phyloP scores from a whole-genome alignment of 1,140 invertebrate species.

The Bradysia coprophila region DNA sequence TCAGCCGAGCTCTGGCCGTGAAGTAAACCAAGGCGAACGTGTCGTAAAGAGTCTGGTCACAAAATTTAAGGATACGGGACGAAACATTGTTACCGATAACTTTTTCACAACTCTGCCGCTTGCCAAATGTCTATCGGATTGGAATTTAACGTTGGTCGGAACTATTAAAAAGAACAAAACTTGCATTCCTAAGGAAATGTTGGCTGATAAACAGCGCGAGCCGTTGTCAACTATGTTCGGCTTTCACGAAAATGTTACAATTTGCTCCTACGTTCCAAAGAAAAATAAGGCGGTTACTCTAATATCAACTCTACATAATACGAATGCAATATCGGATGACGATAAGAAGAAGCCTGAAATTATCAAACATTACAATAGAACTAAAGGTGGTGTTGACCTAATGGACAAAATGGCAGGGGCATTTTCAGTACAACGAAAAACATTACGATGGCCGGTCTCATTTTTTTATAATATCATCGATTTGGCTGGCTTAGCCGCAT shows the following conservation, averaged over 20 bases:
- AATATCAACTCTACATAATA: conserved; percentile 7
- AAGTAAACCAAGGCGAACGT: not conserved
- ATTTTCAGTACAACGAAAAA: conserved; percentile 3
- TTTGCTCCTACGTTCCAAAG: conserved; percentile 8
- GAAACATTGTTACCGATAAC: not conserved
- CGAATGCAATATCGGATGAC: conserved; percentile 4
- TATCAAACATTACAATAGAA: conserved; percentile 20
- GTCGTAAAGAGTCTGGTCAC: not conserved
- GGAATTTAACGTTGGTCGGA: conserved; percentile 21
- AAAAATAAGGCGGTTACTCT: conserved; percentile 7
- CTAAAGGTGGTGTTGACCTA: conserved; percentile 26
- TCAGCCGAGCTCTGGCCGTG: not conserved
- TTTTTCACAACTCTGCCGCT: conserved; percentile 6
- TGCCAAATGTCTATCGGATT: conserved; percentile 3
- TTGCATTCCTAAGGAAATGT: not conserved
- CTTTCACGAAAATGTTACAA: conserved; percentile 10
- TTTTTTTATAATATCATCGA: not conserved
- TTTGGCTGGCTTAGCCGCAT: not conserved
- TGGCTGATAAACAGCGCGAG: too few relatives aligned
- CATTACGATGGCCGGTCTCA: not conserved
- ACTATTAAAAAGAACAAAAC: conserved; percentile 26
- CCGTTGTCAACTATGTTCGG: conserved; percentile 4
- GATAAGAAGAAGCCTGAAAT: conserved; percentile 18
- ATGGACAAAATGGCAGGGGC: conserved; percentile 19
- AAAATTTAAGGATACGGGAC: not conserved